A percentile compares a stretch with the other conserved stretches of the same genome.
Conservation (phyloP, 2,797 vertebrate species). For the Brachymystax lenok region DNA sequence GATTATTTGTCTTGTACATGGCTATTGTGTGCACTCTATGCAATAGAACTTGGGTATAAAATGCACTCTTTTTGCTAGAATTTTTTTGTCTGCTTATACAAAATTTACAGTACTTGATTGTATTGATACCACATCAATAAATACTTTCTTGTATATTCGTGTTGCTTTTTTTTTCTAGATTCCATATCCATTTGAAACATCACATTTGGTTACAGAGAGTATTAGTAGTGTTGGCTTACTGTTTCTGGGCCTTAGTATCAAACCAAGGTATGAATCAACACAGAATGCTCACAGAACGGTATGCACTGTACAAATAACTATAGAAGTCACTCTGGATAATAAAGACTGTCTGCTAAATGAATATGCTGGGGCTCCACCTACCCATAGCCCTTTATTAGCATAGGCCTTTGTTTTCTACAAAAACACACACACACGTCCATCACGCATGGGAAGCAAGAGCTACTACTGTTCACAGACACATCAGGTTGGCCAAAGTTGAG, state of each 20-base stretch:
- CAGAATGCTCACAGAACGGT: too few species aligned
- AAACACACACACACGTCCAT: too few species aligned
- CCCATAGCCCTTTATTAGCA: too few species aligned
- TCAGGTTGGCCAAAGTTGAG: too few species aligned
- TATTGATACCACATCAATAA: conserved; percentile 95
- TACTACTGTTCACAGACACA: too few species aligned
- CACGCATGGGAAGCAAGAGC: too few species aligned
- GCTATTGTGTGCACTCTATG: conserved; percentile 85
- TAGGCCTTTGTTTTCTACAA: too few species aligned
- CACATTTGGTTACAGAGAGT: background rate
- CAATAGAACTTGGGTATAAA: conserved; percentile 87
- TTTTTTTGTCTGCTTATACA: conserved; percentile 86
- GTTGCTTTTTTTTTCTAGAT: conserved; percentile 39
- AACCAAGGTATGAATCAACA: background rate
- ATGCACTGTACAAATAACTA: too few species aligned
- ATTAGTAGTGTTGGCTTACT: background rate
- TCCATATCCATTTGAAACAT: background rate
- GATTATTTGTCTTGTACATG: conserved; percentile 81
- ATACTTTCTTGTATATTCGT: conserved; percentile 77
- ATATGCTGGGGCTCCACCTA: too few species aligned
- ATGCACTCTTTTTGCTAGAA: conserved; percentile 88
- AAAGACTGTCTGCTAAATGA: too few species aligned
- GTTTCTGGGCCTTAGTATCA: background rate
- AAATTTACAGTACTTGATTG: conserved; percentile 91
- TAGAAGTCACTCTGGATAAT: too few species aligned